Conservation (phyloP, 2,888 invertebrate genomes). For the Synanthedon andrenaeformis region DNA sequence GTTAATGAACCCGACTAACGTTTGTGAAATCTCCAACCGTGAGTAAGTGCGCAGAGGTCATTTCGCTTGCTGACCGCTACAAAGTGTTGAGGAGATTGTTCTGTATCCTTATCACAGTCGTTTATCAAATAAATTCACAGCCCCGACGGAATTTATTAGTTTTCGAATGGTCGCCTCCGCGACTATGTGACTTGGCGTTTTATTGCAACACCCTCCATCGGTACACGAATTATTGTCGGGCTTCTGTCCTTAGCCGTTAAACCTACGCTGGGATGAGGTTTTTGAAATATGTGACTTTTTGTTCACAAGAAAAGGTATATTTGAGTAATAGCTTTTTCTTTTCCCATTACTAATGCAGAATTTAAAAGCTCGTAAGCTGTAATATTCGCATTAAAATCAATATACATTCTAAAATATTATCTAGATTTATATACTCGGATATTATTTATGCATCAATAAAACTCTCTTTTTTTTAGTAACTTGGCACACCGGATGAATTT, state of each 20-base stretch:
- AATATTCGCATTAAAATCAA: no score
- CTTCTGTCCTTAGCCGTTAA: slow-evolving; percentile 15
- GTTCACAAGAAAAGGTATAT: background rate
- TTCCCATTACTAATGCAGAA: no score
- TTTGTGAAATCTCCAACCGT: no score
- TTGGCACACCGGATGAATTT: no score
- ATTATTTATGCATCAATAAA: no score
- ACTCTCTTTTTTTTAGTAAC: no score
- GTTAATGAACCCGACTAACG: no score
- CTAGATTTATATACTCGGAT: no score
- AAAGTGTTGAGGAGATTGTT: slow-evolving; percentile 29
- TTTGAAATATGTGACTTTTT: slow-evolving; percentile 14
- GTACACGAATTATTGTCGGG: slow-evolving; percentile 32
- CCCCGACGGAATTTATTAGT: slow-evolving; percentile 57
- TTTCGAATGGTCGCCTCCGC: slow-evolving; percentile 51
- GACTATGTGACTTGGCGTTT: slow-evolving; percentile 38
- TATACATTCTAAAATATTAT: no score
- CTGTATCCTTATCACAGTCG: slow-evolving; percentile 49
- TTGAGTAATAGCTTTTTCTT: no score
- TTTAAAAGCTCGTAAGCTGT: no score
- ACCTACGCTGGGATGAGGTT: slow-evolving; percentile 14
- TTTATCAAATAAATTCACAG: slow-evolving; percentile 64
- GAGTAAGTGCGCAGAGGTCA: background rate
- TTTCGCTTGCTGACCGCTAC: slow-evolving; percentile 29
- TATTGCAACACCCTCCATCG: slow-evolving; percentile 35